Evolutionary conservation across 64 coral and sea anemone species (phyloP).

Genomic region (Montipora sp.): DNA sequence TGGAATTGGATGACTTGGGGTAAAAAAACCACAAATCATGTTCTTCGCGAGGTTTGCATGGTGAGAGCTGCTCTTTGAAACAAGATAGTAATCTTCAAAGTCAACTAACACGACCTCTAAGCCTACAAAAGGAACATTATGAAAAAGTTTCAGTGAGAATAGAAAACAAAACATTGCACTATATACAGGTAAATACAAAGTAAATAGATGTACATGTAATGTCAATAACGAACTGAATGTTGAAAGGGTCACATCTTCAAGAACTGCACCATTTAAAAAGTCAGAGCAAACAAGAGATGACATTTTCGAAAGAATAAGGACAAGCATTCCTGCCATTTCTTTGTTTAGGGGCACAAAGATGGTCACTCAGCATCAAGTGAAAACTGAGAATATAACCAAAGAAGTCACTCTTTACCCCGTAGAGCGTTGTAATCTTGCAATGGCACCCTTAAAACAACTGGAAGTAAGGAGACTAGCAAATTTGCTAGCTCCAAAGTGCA

Average conservation of each 20-base stretch:
- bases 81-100: constrained; percentile 48
- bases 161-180: too few species aligned
- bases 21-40: constrained; percentile 15
- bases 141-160: neutral
- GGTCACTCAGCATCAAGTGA: too few species aligned
- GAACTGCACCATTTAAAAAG: too few species aligned
- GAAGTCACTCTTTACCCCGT: constrained; percentile 29
- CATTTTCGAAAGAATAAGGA: too few species aligned
- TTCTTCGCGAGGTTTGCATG: constrained; percentile 26
- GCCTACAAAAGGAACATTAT: neutral
- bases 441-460: constrained; percentile 70
- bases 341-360: too few species aligned
- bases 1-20: neutral
- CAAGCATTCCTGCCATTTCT: too few species aligned
- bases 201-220: too few species aligned
- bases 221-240: too few species aligned
- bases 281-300: too few species aligned
- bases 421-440: constrained; percentile 51
- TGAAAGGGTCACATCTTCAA: too few species aligned
- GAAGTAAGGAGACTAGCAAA: constrained; percentile 74
- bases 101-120: constrained; percentile 51
- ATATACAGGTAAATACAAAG: too few species aligned
- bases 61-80: constrained; percentile 38
- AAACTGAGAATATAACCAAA: too few species aligned
- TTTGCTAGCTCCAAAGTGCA: constrained; percentile 78